Conservation (phyloP, 2,113 vertebrate genomes). For the Colinus virginianus region DNA sequence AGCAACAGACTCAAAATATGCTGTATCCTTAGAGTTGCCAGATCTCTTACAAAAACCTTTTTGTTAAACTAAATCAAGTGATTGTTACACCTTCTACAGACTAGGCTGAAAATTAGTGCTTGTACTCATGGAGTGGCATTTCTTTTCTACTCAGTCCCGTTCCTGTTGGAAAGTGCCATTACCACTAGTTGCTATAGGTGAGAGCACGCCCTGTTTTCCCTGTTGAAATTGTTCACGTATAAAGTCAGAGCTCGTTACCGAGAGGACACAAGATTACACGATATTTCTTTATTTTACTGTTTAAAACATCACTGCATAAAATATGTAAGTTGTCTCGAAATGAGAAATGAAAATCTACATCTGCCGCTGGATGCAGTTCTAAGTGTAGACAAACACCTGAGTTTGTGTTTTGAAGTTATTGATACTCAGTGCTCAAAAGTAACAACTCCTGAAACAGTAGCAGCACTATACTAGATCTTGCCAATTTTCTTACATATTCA, state of each 20-base stretch:
- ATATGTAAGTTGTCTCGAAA: neutral
- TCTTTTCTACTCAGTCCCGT: neutral
- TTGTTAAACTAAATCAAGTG: neutral
- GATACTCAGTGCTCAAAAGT: neutral
- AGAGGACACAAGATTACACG: neutral
- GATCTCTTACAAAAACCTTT: neutral
- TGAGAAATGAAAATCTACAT: neutral
- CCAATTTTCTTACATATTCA: neutral
- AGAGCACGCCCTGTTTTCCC: neutral
- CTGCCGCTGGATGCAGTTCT: neutral
- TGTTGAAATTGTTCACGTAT: neutral
- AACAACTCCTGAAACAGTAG: neutral
- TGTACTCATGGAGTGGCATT: neutral
- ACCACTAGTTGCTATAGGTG: neutral
- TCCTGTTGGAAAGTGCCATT: neutral
- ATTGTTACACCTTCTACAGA: neutral
- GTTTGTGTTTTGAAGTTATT: neutral
- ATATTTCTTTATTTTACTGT: neutral
- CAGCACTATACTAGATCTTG: neutral
- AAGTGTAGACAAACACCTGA: neutral
- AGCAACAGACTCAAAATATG: neutral
- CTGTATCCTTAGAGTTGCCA: neutral
- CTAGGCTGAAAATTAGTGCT: neutral
- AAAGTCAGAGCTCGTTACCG: neutral
- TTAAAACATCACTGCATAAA: neutral